These are phyloP conservation scores for Paragorgia papillata DNA, from an alignment of 92 coral and sea anemone species.

Conservation along the genomic window DNA sequence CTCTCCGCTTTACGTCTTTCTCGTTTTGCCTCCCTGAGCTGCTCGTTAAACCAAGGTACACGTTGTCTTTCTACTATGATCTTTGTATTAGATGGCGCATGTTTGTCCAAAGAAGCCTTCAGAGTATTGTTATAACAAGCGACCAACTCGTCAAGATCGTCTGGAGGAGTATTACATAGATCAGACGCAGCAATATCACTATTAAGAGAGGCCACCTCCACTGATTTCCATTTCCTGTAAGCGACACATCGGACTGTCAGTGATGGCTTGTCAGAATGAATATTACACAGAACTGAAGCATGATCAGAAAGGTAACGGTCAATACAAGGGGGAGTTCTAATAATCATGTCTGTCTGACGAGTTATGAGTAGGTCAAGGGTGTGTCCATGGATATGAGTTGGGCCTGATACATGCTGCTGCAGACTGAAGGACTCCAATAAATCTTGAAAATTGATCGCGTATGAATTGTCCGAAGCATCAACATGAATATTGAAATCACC, in stretches of 20 bases:
- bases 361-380: constrained; percentile 47
- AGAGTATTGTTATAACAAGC: constrained; percentile 34
- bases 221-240: constrained; percentile 42
- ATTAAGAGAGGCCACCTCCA: constrained; percentile 39
- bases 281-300: constrained; percentile 1
- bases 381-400: constrained; percentile 27
- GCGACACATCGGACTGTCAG: constrained; percentile 20
- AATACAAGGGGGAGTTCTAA: constrained; percentile 6
- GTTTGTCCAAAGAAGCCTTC: constrained; percentile 47
- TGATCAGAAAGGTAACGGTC: constrained; percentile 24
- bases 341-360: constrained; percentile 44
- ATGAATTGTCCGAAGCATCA: not conserved
- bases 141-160: constrained; percentile 43
- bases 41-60: constrained; percentile 64
- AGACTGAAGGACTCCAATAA: constrained; percentile 29
- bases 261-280: constrained; percentile 12
- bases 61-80: constrained; percentile 39
- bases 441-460: constrained; percentile 25
- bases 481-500: constrained; percentile 44
- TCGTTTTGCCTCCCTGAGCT: constrained; percentile 52
- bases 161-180: constrained; percentile 31
- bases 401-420: constrained; percentile 27
- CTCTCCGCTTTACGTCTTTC: constrained; percentile 54
- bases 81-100: constrained; percentile 51
- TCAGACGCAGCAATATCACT: constrained; percentile 32